Evolutionary conservation across 2,797 vertebrate genomes (phyloP).

Genomic region (Phoebastria nigripes): DNA sequence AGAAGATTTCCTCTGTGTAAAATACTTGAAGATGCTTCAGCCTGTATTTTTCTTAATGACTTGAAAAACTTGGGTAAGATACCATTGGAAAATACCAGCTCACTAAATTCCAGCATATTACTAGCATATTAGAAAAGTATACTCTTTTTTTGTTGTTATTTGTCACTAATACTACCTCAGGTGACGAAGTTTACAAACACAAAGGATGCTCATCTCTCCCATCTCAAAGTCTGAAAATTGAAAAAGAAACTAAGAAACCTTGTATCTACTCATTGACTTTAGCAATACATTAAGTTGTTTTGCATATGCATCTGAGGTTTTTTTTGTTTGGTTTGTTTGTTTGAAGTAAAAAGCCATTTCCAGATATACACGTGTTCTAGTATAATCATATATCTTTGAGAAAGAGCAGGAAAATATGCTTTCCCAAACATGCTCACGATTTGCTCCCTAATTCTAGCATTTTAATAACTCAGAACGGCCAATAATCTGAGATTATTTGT

Average conservation of each 20-base stretch:
- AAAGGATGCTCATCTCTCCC: not conserved
- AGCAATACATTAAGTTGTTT: not conserved
- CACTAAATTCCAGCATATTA: not conserved
- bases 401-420: not conserved
- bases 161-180: not conserved
- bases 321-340: not conserved
- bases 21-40: not conserved
- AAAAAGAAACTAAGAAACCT: not conserved
- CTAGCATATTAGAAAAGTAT: not conserved
- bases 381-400: not conserved
- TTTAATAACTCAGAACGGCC: not conserved
- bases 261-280: not conserved
- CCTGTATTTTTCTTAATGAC: not conserved
- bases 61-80: not conserved
- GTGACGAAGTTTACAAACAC: not conserved
- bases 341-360: not conserved
- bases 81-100: not conserved
- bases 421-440: not conserved
- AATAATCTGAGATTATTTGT: not conserved
- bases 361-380: rapidly evolving
- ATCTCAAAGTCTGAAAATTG: not conserved
- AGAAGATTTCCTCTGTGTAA: not conserved
- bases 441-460: not conserved
- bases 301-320: not conserved
- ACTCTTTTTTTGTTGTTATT: not conserved